Conservation (phyloP, 37 sponge, comb jelly and placozoan species). For the Corticium candelabrum region DNA sequence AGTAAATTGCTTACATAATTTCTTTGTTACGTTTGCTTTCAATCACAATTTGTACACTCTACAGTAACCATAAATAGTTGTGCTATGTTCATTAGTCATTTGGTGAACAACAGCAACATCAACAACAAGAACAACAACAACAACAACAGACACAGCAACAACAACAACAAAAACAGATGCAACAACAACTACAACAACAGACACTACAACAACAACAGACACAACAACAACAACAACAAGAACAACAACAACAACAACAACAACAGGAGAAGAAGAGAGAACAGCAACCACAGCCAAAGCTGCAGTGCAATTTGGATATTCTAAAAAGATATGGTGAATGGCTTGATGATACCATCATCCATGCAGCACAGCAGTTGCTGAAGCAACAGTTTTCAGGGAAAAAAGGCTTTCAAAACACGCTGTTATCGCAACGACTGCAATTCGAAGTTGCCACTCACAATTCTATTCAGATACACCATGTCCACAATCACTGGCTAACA, state of each 20-base stretch:
- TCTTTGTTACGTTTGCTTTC: too few relatives aligned
- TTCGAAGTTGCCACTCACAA: neutral
- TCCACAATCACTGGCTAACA: neutral
- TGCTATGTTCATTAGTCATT: too few relatives aligned
- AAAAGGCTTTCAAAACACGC: neutral
- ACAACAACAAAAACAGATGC: neutral
- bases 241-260: too few relatives aligned
- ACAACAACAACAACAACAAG: too few relatives aligned
- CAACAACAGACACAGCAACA: neutral
- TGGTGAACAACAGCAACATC: slow-evolving; percentile 1
- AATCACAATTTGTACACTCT: too few relatives aligned
- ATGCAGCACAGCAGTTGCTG: neutral
- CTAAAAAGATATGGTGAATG: too few relatives aligned
- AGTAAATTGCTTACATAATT: too few relatives aligned
- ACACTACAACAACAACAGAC: neutral
- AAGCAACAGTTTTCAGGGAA: neutral
- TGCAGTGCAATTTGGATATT: too few relatives aligned
- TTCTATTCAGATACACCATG: neutral
- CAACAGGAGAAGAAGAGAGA: too few relatives aligned
- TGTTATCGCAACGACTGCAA: neutral
- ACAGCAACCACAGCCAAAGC: too few relatives aligned
- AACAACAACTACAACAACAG: slow-evolving; percentile 1
- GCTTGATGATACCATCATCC: too few relatives aligned
- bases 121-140: slow-evolving; percentile 3
- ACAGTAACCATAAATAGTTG: too few relatives aligned